phyloP scores from a whole-genome alignment of 2,888 invertebrate species.

The Ornithoptera priamus region DNA sequence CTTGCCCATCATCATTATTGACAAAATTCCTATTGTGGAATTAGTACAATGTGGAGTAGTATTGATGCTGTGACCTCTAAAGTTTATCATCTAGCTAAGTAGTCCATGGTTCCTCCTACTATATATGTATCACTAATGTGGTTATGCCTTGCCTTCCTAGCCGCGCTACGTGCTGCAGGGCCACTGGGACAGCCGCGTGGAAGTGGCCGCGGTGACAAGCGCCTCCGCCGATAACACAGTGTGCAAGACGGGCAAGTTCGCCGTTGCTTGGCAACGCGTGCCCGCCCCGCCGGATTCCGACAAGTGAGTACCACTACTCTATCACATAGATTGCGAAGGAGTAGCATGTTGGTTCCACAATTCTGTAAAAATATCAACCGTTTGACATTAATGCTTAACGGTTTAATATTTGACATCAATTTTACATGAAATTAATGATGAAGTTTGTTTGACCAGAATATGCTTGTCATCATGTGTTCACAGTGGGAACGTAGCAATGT shows the following conservation, averaged over 20 bases:
- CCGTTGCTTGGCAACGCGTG: constrained; percentile 92
- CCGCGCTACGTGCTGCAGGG: constrained; percentile 89
- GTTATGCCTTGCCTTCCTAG: constrained; percentile 67
- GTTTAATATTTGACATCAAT: too few species aligned
- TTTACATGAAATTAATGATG: too few species aligned
- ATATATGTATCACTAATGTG: background rate
- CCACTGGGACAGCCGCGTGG: constrained; percentile 97
- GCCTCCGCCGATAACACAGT: constrained; percentile 89
- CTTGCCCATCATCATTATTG: too few species aligned
- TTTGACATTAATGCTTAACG: too few species aligned
- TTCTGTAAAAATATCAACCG: background rate
- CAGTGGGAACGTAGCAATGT: too few species aligned
- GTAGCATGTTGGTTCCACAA: background rate
- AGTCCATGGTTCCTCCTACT: too few species aligned
- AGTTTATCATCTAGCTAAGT: too few species aligned
- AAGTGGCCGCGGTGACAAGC: constrained; percentile 93
- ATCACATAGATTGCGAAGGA: background rate
- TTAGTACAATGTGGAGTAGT: too few species aligned
- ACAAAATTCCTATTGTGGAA: too few species aligned
- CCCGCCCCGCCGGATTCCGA: constrained; percentile 84
- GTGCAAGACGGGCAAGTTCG: constrained; percentile 94
- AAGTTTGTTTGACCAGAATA: too few species aligned
- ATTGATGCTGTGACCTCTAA: too few species aligned
- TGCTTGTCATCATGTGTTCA: too few species aligned
- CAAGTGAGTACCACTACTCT: constrained; percentile 60